Evolutionary conservation across 2,113 vertebrate species (phyloP).

Genomic region (Meles meles): DNA sequence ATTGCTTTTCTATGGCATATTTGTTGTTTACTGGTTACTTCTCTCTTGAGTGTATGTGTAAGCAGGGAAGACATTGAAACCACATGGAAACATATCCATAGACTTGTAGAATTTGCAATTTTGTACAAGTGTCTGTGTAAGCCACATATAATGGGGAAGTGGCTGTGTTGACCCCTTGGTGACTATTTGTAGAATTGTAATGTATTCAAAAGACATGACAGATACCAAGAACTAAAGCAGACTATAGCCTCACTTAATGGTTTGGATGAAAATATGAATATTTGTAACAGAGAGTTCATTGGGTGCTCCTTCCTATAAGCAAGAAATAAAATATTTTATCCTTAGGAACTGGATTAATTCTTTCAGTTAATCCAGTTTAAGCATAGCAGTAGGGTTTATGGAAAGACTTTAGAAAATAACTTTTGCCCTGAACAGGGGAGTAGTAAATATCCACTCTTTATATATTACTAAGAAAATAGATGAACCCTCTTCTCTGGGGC

Average conservation of each 20-base stretch:
- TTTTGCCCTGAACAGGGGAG: neutral
- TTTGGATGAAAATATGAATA: neutral
- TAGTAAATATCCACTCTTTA: neutral
- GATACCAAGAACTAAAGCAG: neutral
- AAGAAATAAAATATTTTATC: neutral
- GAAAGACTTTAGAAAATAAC: neutral
- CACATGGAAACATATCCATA: neutral
- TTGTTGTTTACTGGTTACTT: conserved; percentile 1
- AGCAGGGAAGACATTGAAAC: neutral
- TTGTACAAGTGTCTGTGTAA: neutral
- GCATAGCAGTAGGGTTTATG: neutral
- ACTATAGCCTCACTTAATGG: neutral
- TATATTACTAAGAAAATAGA: neutral
- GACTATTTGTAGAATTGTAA: neutral
- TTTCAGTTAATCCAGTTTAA: neutral
- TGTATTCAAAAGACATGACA: neutral
- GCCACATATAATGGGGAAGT: neutral
- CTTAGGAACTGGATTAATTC: neutral
- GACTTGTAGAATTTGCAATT: neutral
- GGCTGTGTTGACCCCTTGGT: neutral
- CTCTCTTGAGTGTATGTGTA: neutral
- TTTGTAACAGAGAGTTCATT: neutral
- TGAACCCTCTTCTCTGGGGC: neutral
- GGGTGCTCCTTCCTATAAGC: neutral
- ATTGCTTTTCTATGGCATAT: neutral